Evolutionary conservation across 2,888 invertebrate species (phyloP).

Genomic region (Ophion costatus): DNA sequence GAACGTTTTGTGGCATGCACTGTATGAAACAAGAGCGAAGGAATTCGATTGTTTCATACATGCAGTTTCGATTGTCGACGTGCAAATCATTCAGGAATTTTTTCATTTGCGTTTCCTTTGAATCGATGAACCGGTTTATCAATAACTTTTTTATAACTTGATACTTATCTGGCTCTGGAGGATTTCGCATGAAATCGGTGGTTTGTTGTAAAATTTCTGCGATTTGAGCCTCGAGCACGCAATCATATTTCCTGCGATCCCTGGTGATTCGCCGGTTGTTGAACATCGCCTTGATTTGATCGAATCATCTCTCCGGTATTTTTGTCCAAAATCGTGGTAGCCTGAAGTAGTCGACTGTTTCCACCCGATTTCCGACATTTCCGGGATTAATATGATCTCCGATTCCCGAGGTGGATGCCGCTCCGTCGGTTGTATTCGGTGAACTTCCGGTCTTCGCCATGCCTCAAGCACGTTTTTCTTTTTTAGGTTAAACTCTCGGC

Average conservation of each 20-base stretch:
- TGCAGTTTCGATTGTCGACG: slow-evolving; percentile 56
- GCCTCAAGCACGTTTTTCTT: background rate
- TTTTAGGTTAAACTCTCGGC: background rate
- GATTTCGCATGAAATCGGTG: slow-evolving; percentile 30
- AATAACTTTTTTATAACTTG: background rate
- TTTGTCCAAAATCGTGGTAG: slow-evolving; percentile 23
- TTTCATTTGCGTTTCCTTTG: slow-evolving; percentile 36
- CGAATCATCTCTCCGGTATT: slow-evolving; percentile 25
- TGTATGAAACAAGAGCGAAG: slow-evolving; percentile 60
- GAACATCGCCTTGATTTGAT: slow-evolving; percentile 20
- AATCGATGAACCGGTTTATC: slow-evolving; percentile 21
- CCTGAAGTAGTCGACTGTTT: slow-evolving; percentile 7
- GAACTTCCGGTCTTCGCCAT: background rate
- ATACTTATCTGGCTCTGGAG: background rate
- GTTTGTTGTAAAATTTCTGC: slow-evolving; percentile 4
- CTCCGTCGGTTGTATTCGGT: background rate
- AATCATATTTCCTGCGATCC: slow-evolving; percentile 18
- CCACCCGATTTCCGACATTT: slow-evolving; percentile 1
- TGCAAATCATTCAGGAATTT: slow-evolving; percentile 52
- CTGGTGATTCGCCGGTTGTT: slow-evolving; percentile 9
- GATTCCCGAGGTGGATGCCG: background rate
- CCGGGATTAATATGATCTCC: background rate
- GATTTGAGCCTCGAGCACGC: slow-evolving; percentile 3
- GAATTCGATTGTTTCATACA: too few relatives aligned
- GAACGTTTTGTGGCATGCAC: slow-evolving; percentile 42